A percentile compares a stretch with the other conserved stretches of the same genome.
Evolutionary conservation across 1,140 invertebrate species (phyloP).

Genomic region (Ganaspis sp.): DNA sequence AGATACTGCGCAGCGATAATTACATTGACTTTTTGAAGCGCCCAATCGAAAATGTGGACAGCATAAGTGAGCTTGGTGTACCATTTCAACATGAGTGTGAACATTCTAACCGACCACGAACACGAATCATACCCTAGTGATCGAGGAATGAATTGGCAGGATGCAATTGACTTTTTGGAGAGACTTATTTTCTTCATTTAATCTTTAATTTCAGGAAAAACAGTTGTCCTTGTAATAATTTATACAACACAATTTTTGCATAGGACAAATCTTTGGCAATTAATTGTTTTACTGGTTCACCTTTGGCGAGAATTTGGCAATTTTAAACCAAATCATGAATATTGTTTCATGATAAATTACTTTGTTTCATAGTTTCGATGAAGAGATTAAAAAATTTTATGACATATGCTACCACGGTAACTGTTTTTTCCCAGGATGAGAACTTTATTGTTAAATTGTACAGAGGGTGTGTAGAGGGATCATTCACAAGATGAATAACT

Average conservation of each 20-base stretch:
- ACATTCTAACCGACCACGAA: constrained; percentile 34
- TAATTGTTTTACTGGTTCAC: background rate
- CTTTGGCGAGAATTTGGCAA: background rate
- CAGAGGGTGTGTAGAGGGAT: too few relatives aligned
- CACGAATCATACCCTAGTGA: constrained; percentile 5
- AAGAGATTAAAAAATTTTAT: background rate
- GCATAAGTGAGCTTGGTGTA: too few relatives aligned
- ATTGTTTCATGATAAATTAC: background rate
- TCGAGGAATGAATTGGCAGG: constrained; percentile 18
- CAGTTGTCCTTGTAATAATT: background rate
- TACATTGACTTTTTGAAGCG: too few relatives aligned
- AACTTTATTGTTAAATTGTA: background rate
- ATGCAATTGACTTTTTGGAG: background rate
- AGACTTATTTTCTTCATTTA: background rate
- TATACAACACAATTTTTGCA: background rate
- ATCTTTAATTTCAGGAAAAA: background rate
- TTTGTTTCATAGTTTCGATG: background rate
- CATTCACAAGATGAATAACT: background rate
- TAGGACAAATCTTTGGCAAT: background rate
- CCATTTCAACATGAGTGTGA: too few relatives aligned
- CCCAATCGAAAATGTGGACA: too few relatives aligned
- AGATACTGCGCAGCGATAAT: too few relatives aligned
- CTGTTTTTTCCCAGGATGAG: background rate
- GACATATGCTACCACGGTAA: background rate
- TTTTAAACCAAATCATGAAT: background rate